Evolutionary conservation across 2,797 vertebrate species (phyloP).

Genomic region (Hafferia zeledoni): DNA sequence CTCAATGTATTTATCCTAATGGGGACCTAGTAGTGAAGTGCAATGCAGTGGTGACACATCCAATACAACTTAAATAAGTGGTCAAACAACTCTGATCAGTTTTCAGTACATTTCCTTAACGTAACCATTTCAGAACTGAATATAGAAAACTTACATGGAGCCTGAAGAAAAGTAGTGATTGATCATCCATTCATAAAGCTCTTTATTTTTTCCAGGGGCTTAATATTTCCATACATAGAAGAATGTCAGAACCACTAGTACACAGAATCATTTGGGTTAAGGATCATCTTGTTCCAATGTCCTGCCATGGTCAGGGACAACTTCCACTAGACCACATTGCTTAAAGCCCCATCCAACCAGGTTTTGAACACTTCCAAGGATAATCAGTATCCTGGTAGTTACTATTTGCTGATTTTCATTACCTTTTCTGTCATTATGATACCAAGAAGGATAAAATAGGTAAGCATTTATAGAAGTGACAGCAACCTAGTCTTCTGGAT

Average conservation of each 20-base stretch:
- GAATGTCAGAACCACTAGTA: neutral
- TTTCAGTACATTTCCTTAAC: neutral
- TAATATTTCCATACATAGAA: neutral
- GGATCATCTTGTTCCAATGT: neutral
- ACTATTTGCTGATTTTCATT: neutral
- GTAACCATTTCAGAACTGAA: neutral
- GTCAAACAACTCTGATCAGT: neutral
- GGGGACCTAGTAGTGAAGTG: neutral
- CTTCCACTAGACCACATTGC: neutral
- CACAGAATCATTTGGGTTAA: neutral
- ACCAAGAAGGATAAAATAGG: neutral
- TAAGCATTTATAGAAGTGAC: neutral
- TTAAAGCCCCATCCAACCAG: neutral
- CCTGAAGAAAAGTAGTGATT: neutral
- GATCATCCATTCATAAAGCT: neutral
- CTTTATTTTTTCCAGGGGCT: neutral
- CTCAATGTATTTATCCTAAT: conserved; percentile 1
- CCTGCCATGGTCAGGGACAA: neutral
- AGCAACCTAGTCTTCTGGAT: neutral
- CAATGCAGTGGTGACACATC: neutral
- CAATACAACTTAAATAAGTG: neutral
- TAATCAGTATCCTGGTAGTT: neutral
- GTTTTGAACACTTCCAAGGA: neutral
- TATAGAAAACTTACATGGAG: neutral
- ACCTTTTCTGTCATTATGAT: neutral